A percentile compares a stretch with the other conserved stretches of the same genome.
Evolutionary conservation across 2,113 vertebrate genomes (phyloP).

Genomic region (Bettongia penicillata): DNA sequence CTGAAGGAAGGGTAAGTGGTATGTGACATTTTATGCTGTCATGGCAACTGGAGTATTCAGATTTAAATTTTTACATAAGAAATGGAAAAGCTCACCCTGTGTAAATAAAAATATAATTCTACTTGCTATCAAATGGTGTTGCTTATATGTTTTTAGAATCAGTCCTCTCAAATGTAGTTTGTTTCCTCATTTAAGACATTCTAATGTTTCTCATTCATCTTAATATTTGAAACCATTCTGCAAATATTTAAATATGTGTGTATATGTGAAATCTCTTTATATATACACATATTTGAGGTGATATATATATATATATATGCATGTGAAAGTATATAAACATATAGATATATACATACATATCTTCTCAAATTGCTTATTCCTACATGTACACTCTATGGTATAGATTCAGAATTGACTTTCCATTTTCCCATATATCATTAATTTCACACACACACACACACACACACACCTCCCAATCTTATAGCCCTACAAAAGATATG

Average conservation of each 20-base stretch:
- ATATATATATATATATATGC: not conserved
- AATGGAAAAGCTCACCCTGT: not conserved
- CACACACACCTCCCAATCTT: no score
- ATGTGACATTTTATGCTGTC: not conserved
- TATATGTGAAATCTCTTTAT: not conserved
- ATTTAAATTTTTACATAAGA: not conserved
- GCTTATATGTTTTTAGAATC: not conserved
- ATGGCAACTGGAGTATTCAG: not conserved
- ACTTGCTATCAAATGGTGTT: not conserved
- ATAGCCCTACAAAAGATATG: no score
- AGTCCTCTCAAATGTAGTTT: not conserved
- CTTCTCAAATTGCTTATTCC: no score
- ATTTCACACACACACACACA: no score
- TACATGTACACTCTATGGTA: no score
- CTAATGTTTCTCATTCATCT: not conserved
- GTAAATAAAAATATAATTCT: not conserved
- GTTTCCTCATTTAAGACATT: not conserved
- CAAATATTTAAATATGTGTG: not conserved
- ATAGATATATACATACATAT: no score
- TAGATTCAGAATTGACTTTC: no score
- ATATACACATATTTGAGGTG: not conserved
- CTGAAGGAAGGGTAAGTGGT: not conserved
- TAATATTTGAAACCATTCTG: not conserved
- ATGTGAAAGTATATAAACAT: no score
- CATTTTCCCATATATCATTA: no score